These are phyloP conservation scores for Morone chrysops DNA, from an alignment of 2,113 vertebrate species.

Conservation along the genomic window DNA sequence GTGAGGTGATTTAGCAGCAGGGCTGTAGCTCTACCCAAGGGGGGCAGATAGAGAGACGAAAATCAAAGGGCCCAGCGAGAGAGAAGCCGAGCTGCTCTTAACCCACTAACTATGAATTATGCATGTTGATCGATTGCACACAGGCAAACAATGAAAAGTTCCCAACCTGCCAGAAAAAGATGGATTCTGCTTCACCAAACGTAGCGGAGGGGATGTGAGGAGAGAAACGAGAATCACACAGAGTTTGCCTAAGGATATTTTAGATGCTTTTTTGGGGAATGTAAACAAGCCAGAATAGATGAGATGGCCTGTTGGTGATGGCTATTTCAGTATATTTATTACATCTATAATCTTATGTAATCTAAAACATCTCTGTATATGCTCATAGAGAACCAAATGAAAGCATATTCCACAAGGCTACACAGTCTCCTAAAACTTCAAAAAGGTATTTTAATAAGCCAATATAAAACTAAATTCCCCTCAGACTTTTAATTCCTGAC, in stretches of 20 bases:
- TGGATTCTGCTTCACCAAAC: conserved; percentile 69
- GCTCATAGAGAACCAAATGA: not conserved
- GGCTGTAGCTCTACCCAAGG: conserved; percentile 50
- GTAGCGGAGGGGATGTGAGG: conserved; percentile 23
- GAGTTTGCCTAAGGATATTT: conserved; percentile 52
- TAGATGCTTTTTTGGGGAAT: conserved; percentile 19
- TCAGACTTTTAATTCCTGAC: not conserved
- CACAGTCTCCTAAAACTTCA: not conserved
- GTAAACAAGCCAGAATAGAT: conserved; percentile 47
- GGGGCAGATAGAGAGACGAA: conserved; percentile 48
- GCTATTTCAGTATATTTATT: conserved; percentile 25
- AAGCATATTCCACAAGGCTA: not conserved
- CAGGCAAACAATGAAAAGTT: conserved; percentile 74
- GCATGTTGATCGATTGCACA: conserved; percentile 77
- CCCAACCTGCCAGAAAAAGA: conserved; percentile 70
- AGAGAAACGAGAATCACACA: conserved; percentile 5
- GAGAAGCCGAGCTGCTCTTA: conserved; percentile 69
- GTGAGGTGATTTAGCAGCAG: conserved; percentile 61
- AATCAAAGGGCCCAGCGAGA: conserved; percentile 69
- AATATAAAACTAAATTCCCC: not conserved
- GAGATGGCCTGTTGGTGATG: not conserved
- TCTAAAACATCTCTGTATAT: not conserved
- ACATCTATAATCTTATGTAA: conserved; percentile 12
- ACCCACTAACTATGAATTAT: conserved; percentile 81
- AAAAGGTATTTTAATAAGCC: not conserved